phyloP scores from a whole-genome alignment of 2,797 vertebrate species.

The Adrianichthys oophorus region DNA sequence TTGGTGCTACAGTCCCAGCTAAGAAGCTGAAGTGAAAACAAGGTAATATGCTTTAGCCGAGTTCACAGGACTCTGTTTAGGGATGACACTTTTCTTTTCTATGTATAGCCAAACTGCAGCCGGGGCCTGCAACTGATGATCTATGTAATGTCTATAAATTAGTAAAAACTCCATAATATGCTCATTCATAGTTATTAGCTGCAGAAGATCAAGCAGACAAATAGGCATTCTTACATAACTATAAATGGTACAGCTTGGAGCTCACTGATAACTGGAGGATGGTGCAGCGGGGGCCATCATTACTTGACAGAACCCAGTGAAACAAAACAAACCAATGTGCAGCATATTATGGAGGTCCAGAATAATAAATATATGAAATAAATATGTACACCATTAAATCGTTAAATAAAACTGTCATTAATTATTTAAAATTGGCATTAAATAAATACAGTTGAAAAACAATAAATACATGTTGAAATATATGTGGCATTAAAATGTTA shows the following conservation, averaged over 20 bases:
- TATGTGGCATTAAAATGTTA: too few species aligned
- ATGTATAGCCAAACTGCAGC: constrained; percentile 2
- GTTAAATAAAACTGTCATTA: too few species aligned
- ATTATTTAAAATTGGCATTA: too few species aligned
- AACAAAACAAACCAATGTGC: constrained; percentile 55
- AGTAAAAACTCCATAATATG: constrained; percentile 52
- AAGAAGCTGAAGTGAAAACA: neutral
- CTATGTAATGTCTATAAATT: constrained; percentile 55
- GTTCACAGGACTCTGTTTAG: neutral
- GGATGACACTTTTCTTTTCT: neutral
- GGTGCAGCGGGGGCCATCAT: constrained; percentile 45
- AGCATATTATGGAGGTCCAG: constrained; percentile 38
- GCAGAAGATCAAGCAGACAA: constrained; percentile 34
- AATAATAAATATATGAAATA: too few species aligned
- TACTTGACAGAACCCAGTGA: constrained; percentile 54
- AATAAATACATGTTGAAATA: too few species aligned
- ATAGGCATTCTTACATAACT: constrained; percentile 52
- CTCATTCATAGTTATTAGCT: constrained; percentile 46
- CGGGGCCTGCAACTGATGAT: constrained; percentile 48
- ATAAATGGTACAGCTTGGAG: constrained; percentile 54
- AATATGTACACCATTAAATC: too few species aligned
- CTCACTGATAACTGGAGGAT: constrained; percentile 61
- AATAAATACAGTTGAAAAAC: too few species aligned
- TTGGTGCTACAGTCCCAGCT: neutral
- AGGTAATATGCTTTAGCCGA: neutral